These are phyloP conservation scores for Rhinoderma darwinii DNA, from an alignment of 2,113 vertebrate species.

Conservation along the genomic window DNA sequence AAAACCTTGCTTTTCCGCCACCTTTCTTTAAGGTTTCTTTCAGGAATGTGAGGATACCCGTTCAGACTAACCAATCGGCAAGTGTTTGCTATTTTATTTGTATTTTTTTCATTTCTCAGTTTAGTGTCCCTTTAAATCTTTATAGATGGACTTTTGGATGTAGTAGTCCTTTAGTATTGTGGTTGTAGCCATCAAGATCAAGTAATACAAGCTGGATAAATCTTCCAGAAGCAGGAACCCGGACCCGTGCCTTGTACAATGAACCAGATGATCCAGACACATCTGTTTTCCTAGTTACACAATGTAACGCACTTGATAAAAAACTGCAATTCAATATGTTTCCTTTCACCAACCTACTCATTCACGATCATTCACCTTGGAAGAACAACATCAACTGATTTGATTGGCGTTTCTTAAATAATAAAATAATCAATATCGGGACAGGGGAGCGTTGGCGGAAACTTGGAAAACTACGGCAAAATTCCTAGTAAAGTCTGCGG, in stretches of 20 bases:
- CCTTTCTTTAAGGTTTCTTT: background rate
- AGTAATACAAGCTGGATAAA: background rate
- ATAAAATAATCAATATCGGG: conserved; percentile 41
- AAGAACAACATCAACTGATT: background rate
- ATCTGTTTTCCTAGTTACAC: conserved; percentile 18
- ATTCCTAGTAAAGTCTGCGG: conserved; percentile 51
- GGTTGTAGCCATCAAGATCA: background rate
- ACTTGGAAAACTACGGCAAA: conserved; percentile 23
- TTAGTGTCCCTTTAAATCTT: background rate
- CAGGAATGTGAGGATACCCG: too few species aligned
- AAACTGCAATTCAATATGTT: background rate
- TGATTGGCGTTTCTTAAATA: conserved; percentile 28
- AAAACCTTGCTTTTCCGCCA: background rate
- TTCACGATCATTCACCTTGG: background rate
- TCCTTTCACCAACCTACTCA: background rate
- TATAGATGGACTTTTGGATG: background rate
- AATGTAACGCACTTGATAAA: conserved; percentile 4
- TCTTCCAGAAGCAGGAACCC: background rate
- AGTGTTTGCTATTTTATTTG: background rate
- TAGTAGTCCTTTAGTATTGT: background rate
- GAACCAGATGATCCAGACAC: background rate
- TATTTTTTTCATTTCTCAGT: background rate
- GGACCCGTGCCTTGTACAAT: background rate
- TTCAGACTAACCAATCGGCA: too few species aligned
- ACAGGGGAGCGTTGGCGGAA: background rate